Base-by-base conservation (phyloP, 2,888 invertebrate species). In the Aphidoletes aphidimyza region DNA sequence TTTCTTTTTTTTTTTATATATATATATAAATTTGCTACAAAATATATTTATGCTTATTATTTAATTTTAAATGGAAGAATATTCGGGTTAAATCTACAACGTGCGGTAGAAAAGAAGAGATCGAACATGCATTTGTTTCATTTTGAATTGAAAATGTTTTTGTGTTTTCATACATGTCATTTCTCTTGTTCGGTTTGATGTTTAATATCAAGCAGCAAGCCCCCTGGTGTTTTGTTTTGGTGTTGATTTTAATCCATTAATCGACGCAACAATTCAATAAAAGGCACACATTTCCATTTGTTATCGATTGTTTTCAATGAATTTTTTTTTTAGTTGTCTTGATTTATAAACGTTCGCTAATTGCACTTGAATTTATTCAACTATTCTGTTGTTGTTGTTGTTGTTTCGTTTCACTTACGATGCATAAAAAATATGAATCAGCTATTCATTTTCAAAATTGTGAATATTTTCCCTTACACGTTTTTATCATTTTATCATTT, bases 281-380 rank as follows among this genome's bases (percentile, higher is more conserved):
- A 69, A 69, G 69, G 69, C 69, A 69, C 69, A 54, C 54, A 54
- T 14, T 9, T n/a, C n/a, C n/a, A n/a, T 69, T 69, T 54, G n/a
- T 3, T 11, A 26, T 47, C 11, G 19, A 17, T 17, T 54, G 8
- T n/a, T 54, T 54, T n/a, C 19, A 26, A 22, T 54, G 1, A 26
- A 54, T 54, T 22, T 42, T 42, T 42, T 14, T 9, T 42, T 14
- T 14, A 14, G 42, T 42, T 42, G 42, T 42, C 42, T 42, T 42
- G 42, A n/a, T n/a, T n/a, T n/a, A n/a, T n/a, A n/a, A n/a, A n/a
- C n/a, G n/a, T n/a, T n/a, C n/a, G n/a, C n/a, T n/a, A n/a, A 69
- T 30, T 69, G 69, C 9, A 30, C 3, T 30, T 69, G 30, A 14
- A 69, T 30, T 30, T 69, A 6, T 69, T 30, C 69, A 30, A 47